Base-by-base conservation (phyloP, 2,797 vertebrate genomes). In the Aselliscus stoliczkanus region DNA sequence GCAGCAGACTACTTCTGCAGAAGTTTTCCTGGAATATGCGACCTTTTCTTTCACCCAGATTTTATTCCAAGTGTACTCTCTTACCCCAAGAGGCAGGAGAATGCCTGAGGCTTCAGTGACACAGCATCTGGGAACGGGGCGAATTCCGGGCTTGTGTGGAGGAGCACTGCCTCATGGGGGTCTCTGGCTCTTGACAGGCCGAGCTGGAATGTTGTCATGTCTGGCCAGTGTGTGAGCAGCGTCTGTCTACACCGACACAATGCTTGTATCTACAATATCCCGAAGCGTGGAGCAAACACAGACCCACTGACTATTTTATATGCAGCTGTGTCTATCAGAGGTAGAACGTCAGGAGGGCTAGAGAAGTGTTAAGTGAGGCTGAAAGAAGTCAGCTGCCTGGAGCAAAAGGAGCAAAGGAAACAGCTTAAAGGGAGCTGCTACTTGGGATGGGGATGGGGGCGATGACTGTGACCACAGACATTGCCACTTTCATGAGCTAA, bases 91-190 rank as follows among this genome's bases (percentile, higher is more conserved):
- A 67, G 73, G 56, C 27, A 0, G 47, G 73, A 69, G 18, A 84
- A 84, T 52, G 67, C 65, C 47, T 21, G 1, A 3, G 84, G 62
- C 44, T 54, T 62, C 27, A 2, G 37, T 21, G 60, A 69, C 37
- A 42, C 39, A 29, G 13, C 15, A 7, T 11, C 54, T 65, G 73
- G 52, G 56, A 39, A 18, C 20, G 12, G 76, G 54, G 69, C 52
- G 64, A 50, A 67, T 1, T 20, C 27, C 79, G 52, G 64, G 9
- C 60, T 54, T 21, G 50, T 21, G 37, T 50, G 76, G 62, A 8
- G 25, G 58, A 47, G 15, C 1, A 0, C 31, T 3, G 21, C 8
- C 56, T 27, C 1, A 0, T 1, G 80, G 37, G 21, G 21, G 4
- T 12, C 79, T 56, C 25, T n/a, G 44, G 52, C 31, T 93, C 50